Conservation (phyloP, 2,113 vertebrate species). For the Litocranius walleri region DNA sequence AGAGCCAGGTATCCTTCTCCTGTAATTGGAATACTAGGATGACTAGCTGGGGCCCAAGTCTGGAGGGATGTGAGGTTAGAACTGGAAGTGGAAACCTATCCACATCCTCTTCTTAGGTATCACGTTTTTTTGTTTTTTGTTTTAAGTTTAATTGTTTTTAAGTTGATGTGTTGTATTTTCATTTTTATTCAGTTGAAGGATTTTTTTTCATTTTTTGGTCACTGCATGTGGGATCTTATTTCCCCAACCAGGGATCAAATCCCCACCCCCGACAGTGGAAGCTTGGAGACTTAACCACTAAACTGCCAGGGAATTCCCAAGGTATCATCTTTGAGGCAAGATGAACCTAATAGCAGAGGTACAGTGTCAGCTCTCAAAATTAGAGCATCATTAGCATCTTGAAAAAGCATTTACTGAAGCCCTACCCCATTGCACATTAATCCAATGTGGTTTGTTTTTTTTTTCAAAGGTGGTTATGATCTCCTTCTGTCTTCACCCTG, state of each 20-base stretch:
- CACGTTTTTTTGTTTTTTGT: neutral
- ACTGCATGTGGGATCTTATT: neutral
- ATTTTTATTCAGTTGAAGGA: neutral
- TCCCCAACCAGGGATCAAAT: neutral
- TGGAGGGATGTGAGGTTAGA: neutral
- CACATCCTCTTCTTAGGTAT: neutral
- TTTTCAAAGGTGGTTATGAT: neutral
- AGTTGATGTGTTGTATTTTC: neutral
- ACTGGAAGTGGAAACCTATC: neutral
- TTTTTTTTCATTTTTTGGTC: neutral
- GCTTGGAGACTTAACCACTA: neutral
- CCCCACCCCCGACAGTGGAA: neutral
- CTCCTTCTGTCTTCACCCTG: neutral
- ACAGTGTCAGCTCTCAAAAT: neutral
- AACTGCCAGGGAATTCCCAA: neutral
- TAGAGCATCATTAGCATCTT: neutral
- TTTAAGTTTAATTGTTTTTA: neutral
- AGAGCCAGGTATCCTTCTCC: neutral
- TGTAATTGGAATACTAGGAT: neutral
- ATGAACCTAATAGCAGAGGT: neutral
- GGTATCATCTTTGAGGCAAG: neutral
- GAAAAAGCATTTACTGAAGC: neutral
- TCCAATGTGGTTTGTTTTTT: neutral
- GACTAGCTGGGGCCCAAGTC: neutral
- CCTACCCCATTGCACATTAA: neutral